Base-by-base conservation (phyloP, 2,888 invertebrate genomes). In the Dione vanillae region DNA sequence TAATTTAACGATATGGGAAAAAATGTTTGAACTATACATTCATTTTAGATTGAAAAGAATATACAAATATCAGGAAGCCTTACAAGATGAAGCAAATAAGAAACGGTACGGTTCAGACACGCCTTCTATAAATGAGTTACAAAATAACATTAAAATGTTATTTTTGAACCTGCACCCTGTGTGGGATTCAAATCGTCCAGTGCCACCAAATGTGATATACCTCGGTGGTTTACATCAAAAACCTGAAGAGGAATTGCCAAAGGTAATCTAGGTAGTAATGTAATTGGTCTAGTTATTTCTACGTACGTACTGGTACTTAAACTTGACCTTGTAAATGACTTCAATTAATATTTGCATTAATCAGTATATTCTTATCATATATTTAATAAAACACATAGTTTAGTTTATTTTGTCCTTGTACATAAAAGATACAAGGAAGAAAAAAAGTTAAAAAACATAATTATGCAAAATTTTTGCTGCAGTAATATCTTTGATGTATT, bases 151-250 rank as follows among this genome's bases (percentile, higher is more conserved):
- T 7, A 84, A 87, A 52, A 78, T 93, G 82, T 65, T 92, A 40
- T 84, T 94, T 68, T 71, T 91, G 3, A 93, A 93, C 74, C 76
- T 82, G 0, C 85, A 93, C 77, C 85, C 88, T 0, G 74, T 88
- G 45, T 87, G 86, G 78, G 83, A 85, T n/a, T 76, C 77, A 2
- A 84, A 82, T 59, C 79, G 86, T 11, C 93, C 94, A 0, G 78
- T 88, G 8, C 85, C 91, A 9, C 90, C 92, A 0, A 84, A 83
- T 66, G 80, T 91, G 2, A 72, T 93, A 1, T 84, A 85, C 67
- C 82, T 91, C 52, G 92, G 92, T 67, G 91, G 92, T 1, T 74
- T 89, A 40, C 93, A 92, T 74, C 78, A 87, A 20, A 83, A 82
- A n/a, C 80, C 82, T 10, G 71, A 82, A 9, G 83, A 85, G 58